phyloP scores from a whole-genome alignment of 2,797 vertebrate genomes.

The Cynopterus sphinx region DNA sequence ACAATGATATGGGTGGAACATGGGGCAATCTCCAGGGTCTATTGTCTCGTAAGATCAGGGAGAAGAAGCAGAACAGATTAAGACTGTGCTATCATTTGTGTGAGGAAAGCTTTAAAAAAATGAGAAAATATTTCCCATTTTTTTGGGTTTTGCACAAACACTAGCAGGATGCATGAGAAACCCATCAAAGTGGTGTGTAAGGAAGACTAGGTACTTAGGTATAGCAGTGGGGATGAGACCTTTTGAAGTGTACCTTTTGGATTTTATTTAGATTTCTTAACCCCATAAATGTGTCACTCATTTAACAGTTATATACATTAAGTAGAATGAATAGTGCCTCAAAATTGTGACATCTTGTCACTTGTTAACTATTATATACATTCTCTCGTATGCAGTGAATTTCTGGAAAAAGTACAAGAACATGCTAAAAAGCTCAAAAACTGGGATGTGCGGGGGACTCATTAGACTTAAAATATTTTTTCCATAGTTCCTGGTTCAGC shows the following conservation, averaged over 20 bases:
- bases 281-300: neutral
- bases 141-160: neutral
- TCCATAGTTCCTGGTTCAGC: constrained; percentile 14
- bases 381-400: neutral
- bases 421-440: neutral
- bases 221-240: fast-evolving
- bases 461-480: neutral
- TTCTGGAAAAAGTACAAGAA: neutral
- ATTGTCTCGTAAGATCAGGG: neutral
- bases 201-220: neutral
- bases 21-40: neutral
- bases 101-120: neutral
- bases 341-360: neutral
- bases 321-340: neutral
- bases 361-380: neutral
- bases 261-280: neutral
- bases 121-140: neutral
- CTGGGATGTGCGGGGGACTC: neutral
- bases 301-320: neutral
- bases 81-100: neutral
- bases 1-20: neutral
- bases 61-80: neutral
- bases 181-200: no score
- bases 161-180: neutral
- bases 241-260: neutral